Base-by-base conservation (phyloP, 2,888 invertebrate genomes). In the Apodemia mormo region DNA sequence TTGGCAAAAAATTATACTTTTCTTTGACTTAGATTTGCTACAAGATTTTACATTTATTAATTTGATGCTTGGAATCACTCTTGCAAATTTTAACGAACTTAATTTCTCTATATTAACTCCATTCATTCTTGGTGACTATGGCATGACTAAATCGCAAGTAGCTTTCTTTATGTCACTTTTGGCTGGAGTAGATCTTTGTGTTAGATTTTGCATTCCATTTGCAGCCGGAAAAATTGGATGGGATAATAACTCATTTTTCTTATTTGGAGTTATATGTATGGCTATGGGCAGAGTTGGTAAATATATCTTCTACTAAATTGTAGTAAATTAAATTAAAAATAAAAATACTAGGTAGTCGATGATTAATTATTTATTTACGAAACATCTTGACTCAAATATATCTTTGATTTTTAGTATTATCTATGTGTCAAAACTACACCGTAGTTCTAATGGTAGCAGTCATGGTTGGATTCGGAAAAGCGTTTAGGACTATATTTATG, bases 71-170 rank as follows among this genome's bases (percentile, higher is more conserved):
- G 96, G 96, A 0, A 90, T 96, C 66, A 96, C 96, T 0, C 87
- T 96, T 56, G 96, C 96, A 0, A 95, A 95, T 79, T 96, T 96
- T 78, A 95, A 95, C 5, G 96, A 96, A 83, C 78, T 96, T 7
- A 96, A 96, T 82, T 96, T 96, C 81, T 95, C 96, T 2, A 94
- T 96, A 67, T 80, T 96, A 67, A 96, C 96, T 0, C 96, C 96
- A 1, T 96, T 96, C 74, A 95, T 96, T 76, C 86, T 96, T n/a
- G 94, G 93, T 29, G 96, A 96, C 78, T 95, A 95, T 78, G 94
- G 95, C 0, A 94, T 95, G 77, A 86, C 86, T 1, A 94, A 94
- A 76, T 78, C 90, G 4, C 90, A 96, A 85, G 95, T 95, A 0
- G 96, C 96, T 0, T 85, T 94, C 14, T 95, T 95, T 68, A 96